Evolutionary conservation across 2,797 vertebrate species (phyloP).

Genomic region (Gephyroberyx darwinii): DNA sequence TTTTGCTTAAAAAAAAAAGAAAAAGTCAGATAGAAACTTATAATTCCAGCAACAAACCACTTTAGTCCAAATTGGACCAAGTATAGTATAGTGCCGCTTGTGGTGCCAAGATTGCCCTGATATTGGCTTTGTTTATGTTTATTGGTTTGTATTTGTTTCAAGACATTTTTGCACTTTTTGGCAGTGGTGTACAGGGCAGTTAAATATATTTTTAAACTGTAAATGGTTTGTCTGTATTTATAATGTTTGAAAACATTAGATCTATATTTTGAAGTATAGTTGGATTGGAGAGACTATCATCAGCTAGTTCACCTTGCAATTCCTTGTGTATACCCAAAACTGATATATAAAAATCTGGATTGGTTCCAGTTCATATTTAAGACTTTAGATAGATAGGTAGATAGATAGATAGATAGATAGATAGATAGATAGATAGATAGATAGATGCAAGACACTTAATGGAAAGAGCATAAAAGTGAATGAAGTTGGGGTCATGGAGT

Average conservation of each 20-base stretch:
- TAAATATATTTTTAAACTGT: background rate
- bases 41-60: too few relatives aligned
- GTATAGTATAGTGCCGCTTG: conserved; percentile 16
- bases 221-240: background rate
- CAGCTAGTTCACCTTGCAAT: too few relatives aligned
- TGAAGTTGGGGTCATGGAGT: background rate
- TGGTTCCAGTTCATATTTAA: background rate
- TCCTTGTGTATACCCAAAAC: background rate
- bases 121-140: conserved; percentile 29
- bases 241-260: background rate
- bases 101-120: background rate
- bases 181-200: background rate
- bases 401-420: background rate
- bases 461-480: background rate
- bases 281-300: background rate
- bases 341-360: background rate
- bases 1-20: too few relatives aligned
- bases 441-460: conserved; percentile 6
- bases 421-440: too few relatives aligned
- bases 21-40: too few relatives aligned
- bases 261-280: background rate
- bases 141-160: conserved; percentile 28
- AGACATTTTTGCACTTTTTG: conserved; percentile 20
- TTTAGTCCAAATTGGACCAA: background rate
- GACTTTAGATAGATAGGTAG: conserved; percentile 1